Evolutionary conservation across 2,888 invertebrate genomes (phyloP).

Genomic region (Cataglyphis albicans): DNA sequence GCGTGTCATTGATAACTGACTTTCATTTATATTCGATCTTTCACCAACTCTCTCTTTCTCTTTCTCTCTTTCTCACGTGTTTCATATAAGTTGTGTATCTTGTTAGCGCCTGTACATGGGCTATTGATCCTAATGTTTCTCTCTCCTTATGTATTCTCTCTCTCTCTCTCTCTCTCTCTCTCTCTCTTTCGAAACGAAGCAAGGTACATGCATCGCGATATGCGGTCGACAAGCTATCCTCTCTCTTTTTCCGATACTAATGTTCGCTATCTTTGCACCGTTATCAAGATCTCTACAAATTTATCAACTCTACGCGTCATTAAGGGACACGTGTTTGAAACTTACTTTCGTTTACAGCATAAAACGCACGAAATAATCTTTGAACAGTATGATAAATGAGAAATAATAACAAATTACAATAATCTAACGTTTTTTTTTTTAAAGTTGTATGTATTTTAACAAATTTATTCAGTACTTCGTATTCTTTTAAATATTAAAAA

Average conservation of each 20-base stretch:
- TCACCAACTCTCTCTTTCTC: background rate
- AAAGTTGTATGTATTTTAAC: background rate
- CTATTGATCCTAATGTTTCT: constrained; percentile 59
- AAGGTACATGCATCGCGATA: constrained; percentile 31
- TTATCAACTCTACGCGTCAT: background rate
- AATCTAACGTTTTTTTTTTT: too few species aligned
- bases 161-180: background rate
- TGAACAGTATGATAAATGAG: background rate
- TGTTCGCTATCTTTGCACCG: background rate
- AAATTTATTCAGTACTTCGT: background rate
- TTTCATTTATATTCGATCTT: constrained; percentile 44
- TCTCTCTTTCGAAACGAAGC: background rate
- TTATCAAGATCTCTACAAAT: constrained; percentile 31
- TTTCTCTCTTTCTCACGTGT: constrained; percentile 25
- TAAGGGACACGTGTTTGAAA: background rate
- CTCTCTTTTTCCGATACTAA: constrained; percentile 10
- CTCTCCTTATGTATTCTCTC: constrained; percentile 23
- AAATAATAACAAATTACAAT: background rate
- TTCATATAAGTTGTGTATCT: constrained; percentile 39
- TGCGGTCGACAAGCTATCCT: background rate
- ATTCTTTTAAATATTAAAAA: background rate
- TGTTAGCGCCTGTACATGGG: constrained; percentile 49
- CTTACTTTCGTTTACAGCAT: background rate
- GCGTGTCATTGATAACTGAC: constrained; percentile 28
- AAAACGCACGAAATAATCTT: background rate